These are phyloP conservation scores for Ceratosolen fusciceps DNA, from an alignment of 1,140 invertebrate species.

Conservation along the genomic window DNA sequence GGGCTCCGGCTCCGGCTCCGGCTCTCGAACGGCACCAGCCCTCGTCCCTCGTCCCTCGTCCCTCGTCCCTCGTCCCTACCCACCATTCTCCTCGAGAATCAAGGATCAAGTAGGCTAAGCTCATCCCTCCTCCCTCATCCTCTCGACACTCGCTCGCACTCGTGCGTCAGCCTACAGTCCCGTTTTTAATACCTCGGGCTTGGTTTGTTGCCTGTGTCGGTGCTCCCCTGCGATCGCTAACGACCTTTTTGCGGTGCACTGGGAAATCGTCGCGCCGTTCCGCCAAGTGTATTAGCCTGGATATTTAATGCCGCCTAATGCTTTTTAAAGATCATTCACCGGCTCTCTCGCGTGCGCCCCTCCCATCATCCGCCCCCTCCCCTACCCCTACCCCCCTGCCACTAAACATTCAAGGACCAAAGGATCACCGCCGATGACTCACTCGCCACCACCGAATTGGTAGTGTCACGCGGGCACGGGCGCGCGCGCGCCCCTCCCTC, in stretches of 20 bases:
- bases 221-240: conserved; percentile 31
- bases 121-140: no score
- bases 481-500: not conserved
- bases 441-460: not conserved
- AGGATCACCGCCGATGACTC: no score
- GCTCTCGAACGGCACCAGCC: no score
- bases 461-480: not conserved
- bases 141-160: no score
- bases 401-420: no score
- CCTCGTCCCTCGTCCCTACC: no score
- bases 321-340: conserved; percentile 2
- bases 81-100: no score
- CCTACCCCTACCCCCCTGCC: no score
- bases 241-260: conserved; percentile 44
- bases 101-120: conserved; percentile 35
- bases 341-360: conserved; percentile 8
- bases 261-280: conserved; percentile 4
- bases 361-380: no score
- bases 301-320: conserved; percentile 39
- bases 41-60: no score
- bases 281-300: conserved; percentile 41
- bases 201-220: no score
- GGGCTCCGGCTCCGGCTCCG: no score
- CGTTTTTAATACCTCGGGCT: not conserved
- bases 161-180: not conserved